These are phyloP conservation scores for Myotis vivesi DNA, from an alignment of 2,797 vertebrate species.

Conservation along the genomic window DNA sequence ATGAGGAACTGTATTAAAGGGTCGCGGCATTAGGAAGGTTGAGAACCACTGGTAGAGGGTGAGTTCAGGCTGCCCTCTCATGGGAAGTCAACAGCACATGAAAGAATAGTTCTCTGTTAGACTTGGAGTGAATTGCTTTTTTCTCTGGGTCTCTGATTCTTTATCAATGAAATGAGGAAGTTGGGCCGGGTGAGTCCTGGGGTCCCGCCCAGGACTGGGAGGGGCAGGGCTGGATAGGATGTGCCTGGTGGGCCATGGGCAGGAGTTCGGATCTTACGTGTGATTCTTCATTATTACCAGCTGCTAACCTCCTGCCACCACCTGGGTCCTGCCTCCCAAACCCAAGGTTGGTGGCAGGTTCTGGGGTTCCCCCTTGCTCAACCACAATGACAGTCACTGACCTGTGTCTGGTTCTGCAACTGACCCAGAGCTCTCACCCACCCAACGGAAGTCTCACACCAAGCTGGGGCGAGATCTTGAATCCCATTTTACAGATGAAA, in stretches of 20 bases:
- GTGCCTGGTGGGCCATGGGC: rapidly evolving
- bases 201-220: not conserved
- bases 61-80: not conserved
- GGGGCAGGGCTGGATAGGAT: rapidly evolving
- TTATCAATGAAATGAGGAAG: not conserved
- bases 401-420: rapidly evolving
- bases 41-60: no score
- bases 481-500: not conserved
- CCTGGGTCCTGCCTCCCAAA: not conserved
- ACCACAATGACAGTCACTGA: not conserved
- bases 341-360: rapidly evolving
- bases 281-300: not conserved
- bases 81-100: not conserved
- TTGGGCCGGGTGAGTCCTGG: not conserved
- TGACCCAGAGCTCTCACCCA: not conserved
- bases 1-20: no score
- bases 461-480: not conserved
- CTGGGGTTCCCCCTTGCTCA: not conserved
- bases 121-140: not conserved
- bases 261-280: not conserved
- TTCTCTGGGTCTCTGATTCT: not conserved
- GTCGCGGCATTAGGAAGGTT: no score
- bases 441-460: not conserved
- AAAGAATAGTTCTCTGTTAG: not conserved
- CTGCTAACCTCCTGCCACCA: not conserved